phyloP scores from a whole-genome alignment of 2,113 vertebrate genomes.

The Mionectes macconnelli region DNA sequence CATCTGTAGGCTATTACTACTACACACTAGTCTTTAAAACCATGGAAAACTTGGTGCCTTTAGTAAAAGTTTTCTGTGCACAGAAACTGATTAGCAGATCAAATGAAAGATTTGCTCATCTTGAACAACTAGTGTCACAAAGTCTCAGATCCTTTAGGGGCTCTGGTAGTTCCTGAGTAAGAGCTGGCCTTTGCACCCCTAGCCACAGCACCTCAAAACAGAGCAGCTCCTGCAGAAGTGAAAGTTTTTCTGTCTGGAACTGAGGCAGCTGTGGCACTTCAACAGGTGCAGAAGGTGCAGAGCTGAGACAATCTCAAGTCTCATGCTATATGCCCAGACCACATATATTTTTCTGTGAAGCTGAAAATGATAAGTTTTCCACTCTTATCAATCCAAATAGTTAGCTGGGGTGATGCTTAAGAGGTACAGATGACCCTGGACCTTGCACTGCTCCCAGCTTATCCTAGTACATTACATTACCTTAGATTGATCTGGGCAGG shows the following conservation, averaged over 20 bases:
- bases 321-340: not conserved
- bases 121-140: not conserved
- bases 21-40: not conserved
- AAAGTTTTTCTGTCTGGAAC: not conserved
- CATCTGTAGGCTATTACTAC: not conserved
- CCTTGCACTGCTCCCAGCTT: not conserved
- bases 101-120: not conserved
- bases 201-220: not conserved
- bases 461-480: not conserved
- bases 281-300: not conserved
- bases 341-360: not conserved
- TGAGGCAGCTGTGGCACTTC: not conserved
- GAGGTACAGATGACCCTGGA: not conserved
- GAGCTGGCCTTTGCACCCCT: not conserved
- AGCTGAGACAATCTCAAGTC: not conserved
- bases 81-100: not conserved
- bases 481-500: not conserved
- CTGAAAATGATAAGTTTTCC: not conserved
- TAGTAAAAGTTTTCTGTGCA: not conserved
- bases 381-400: not conserved
- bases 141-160: not conserved
- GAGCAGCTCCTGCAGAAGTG: not conserved
- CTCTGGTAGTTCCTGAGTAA: not conserved
- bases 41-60: not conserved
- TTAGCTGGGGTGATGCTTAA: not conserved